These are phyloP conservation scores for Unio delphinus DNA, from an alignment of 2,888 invertebrate species.

Conservation along the genomic window DNA sequence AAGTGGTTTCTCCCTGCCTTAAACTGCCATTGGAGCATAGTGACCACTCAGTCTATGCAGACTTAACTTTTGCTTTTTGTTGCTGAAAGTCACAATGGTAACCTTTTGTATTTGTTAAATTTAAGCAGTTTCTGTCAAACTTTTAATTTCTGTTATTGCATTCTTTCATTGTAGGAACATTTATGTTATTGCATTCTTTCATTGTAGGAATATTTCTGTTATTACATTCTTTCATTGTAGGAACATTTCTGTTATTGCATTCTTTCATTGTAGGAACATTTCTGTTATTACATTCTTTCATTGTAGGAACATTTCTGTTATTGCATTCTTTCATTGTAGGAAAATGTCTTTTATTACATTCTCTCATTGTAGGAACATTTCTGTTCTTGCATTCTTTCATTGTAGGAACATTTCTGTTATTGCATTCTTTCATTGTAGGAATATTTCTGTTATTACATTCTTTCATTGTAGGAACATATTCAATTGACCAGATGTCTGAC, in stretches of 20 bases:
- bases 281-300: neutral
- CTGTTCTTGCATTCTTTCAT: neutral
- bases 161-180: slow-evolving; percentile 42
- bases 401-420: too few relatives aligned
- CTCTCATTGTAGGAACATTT: neutral
- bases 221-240: neutral
- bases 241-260: too few relatives aligned
- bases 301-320: neutral
- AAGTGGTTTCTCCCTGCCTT: too few relatives aligned
- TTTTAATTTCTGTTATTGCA: too few relatives aligned
- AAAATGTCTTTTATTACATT: too few relatives aligned
- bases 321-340: neutral
- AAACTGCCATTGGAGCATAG: too few relatives aligned
- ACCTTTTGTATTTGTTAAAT: too few relatives aligned
- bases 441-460: too few relatives aligned
- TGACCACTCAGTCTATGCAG: too few relatives aligned
- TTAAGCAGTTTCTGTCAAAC: too few relatives aligned
- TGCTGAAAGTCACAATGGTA: too few relatives aligned
- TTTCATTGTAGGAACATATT: slow-evolving; percentile 56
- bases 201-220: neutral
- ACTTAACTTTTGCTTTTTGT: too few relatives aligned
- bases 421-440: neutral
- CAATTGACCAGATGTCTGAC: slow-evolving; percentile 70
- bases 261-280: neutral
- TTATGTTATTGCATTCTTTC: neutral